A percentile compares a stretch with the other conserved stretches of the same genome.
These are phyloP conservation scores for Macroglossus sobrinus DNA, from an alignment of 2,113 vertebrate genomes.

Conservation along the genomic window DNA sequence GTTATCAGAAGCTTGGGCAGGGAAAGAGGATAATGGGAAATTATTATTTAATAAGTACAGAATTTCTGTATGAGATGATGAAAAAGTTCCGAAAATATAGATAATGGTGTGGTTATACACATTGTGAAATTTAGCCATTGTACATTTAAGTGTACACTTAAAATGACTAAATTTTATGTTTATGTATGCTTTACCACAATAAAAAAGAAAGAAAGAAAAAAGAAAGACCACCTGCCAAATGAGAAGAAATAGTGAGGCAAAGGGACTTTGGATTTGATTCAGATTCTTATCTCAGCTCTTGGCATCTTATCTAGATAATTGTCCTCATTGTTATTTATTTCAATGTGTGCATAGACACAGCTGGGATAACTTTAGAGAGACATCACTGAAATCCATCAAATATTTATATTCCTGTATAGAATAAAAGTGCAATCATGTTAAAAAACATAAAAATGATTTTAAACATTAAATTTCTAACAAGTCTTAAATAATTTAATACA, in stretches of 20 bases:
- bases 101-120: background rate
- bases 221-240: background rate
- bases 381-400: background rate
- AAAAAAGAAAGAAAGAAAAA: background rate
- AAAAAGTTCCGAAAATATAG: background rate
- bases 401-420: background rate
- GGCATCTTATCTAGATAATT: slow-evolving; percentile 7
- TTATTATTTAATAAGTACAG: background rate
- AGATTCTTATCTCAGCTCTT: slow-evolving; percentile 29
- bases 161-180: background rate
- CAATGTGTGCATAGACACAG: background rate
- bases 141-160: background rate
- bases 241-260: background rate
- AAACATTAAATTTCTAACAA: background rate
- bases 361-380: background rate
- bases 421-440: background rate
- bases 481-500: background rate
- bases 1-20: background rate
- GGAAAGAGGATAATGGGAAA: background rate
- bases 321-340: background rate
- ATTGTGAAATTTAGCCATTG: background rate
- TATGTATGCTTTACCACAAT: background rate
- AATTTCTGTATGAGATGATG: background rate
- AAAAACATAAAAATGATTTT: background rate
- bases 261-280: background rate